Evolutionary conservation across 2,113 vertebrate species (phyloP), one percentile per base, ranked within the genome.

Genomic region (Centropus bengalensis): DNA sequence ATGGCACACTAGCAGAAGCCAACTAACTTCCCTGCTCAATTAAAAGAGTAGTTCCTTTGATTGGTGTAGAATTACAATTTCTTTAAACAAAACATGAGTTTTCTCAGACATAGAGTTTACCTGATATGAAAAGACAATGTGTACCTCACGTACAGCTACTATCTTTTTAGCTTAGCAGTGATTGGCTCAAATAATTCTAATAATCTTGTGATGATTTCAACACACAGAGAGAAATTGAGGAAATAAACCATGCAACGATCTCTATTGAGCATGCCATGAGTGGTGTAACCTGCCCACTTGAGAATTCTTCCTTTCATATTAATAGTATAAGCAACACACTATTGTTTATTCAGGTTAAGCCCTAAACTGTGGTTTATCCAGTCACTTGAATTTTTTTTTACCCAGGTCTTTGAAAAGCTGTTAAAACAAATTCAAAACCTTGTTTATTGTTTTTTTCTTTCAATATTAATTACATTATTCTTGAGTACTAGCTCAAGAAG

Each of bases 181-280:
- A 8, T 47, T 62, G 23, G 33, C 45, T 86, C 40, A 45, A 77
- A 0, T 42, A 75, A 33, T 71, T 78, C 6, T 51, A 58, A 79
- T 71, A 42, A 2, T 51, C 22, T 28, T 64, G 20, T 18, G 6
- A 4, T 36, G 56, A 93, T 15, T 90, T 82, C 49, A 76, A 22
- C 54, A 38, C 9, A 10, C 0, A 0, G 2, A 79, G 20, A 64
- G 20, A 85, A 88, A 68, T 4, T 0, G 1, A 82, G 47, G 64
- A 71, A 66, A 18, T 62, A 26, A 63, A 13, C 13, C 3, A 0
- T 47, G 24, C 12, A 76, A 14, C 27, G 3, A 0, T 12, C 36
- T 86, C 60, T 83, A 27, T 38, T 42, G 21, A 49, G 60, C 30
- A 21, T 28, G 11, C 49, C 8, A 1, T 7, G 40, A 67, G 18